Percentiles rank a stretch among this genome's conserved stretches.
These are phyloP conservation scores for Eugnorisma glareosa DNA, from an alignment of 2,888 invertebrate species.

Conservation along the genomic window DNA sequence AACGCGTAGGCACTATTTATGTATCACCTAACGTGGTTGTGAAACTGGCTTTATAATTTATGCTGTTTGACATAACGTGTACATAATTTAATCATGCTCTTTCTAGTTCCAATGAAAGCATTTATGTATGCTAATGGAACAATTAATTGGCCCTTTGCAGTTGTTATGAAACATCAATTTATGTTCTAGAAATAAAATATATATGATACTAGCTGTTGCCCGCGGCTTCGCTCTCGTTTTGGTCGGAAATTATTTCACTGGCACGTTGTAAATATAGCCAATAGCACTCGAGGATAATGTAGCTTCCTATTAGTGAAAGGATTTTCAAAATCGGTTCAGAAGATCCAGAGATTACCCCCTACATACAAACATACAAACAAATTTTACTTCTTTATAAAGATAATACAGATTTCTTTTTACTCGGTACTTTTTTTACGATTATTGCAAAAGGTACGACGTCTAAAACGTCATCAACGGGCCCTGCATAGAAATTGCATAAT, in stretches of 20 bases:
- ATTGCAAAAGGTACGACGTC: neutral
- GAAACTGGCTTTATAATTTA: conserved; percentile 55
- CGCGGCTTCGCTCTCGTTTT: no score
- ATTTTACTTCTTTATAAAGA: no score
- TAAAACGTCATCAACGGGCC: neutral
- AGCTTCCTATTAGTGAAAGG: no score
- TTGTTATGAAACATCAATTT: conserved; percentile 19
- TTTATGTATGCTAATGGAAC: conserved; percentile 35
- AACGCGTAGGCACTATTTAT: conserved; percentile 34
- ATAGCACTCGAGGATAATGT: no score
- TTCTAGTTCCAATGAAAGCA: conserved; percentile 6
- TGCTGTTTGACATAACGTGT: conserved; percentile 45
- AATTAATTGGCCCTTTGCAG: conserved; percentile 24
- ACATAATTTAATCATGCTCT: conserved; percentile 46
- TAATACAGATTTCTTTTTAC: no score
- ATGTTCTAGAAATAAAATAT: neutral
- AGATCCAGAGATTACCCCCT: no score
- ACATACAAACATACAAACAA: no score
- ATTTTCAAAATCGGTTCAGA: no score
- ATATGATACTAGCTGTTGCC: no score
- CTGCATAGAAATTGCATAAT: conserved; percentile 11
- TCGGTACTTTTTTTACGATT: conserved; percentile 12
- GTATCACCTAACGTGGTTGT: conserved; percentile 9
- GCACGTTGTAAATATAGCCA: no score
- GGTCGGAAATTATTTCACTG: no score